Conservation (phyloP, 2,888 invertebrate species). For the Trichogramma dendrolimi region DNA sequence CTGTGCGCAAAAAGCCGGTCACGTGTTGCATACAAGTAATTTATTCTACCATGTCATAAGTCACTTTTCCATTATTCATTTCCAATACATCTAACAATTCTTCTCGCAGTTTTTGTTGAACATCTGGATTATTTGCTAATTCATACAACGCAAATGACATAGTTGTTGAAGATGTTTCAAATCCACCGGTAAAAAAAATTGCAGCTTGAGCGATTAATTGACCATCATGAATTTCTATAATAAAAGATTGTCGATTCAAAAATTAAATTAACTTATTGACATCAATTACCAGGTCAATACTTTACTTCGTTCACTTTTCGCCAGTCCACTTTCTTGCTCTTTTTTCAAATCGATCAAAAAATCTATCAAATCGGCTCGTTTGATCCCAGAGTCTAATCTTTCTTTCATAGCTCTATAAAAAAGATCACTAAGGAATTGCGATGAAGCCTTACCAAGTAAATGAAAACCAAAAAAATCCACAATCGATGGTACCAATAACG, state of each 20-base stretch:
- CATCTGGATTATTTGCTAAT: conserved; percentile 35
- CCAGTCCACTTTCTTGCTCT: conserved; percentile 24
- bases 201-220: conserved; percentile 41
- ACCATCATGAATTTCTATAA: conserved; percentile 40
- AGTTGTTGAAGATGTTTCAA: conserved; percentile 41
- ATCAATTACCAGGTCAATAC: neutral
- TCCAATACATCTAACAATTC: conserved; percentile 35
- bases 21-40: no score
- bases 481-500: conserved; percentile 52
- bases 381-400: conserved; percentile 48
- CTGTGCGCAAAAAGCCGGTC: no score
- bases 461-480: conserved; percentile 45
- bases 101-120: conserved; percentile 36
- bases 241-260: neutral
- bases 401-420: conserved; percentile 51
- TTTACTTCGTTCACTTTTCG: conserved; percentile 16
- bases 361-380: conserved; percentile 53
- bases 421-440: conserved; percentile 47
- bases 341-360: conserved; percentile 51
- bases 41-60: conserved; percentile 40
- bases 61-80: conserved; percentile 34
- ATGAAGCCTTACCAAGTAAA: conserved; percentile 46
- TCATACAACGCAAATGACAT: conserved; percentile 40
- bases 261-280: neutral
- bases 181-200: conserved; percentile 42